Base-by-base conservation (phyloP, 2,113 vertebrate species). In the Piaya cayana region DNA sequence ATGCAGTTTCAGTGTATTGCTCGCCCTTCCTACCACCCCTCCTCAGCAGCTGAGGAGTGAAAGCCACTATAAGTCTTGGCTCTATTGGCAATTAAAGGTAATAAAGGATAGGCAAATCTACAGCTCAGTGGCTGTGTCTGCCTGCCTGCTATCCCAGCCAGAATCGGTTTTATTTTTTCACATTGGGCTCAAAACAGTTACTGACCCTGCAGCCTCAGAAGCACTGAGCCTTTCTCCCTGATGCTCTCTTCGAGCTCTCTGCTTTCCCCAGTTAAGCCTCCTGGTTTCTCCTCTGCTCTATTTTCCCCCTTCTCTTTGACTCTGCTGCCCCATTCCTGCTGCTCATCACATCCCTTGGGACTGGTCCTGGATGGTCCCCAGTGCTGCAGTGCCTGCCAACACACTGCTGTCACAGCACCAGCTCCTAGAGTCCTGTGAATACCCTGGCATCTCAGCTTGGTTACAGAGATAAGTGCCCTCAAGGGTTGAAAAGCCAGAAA, bases 291-390 rank as follows among this genome's bases (percentile, higher is more conserved):
- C 49, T 36, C 27, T 49, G 36, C 21, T 47, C 65, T 19, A 22
- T 32, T 34, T 36, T 17, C 16, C 45, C 26, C 15, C 20, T 43
- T 39, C 4, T 2, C 37, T 53, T 32, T 3, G 39, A 9, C 36
- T 36, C 19, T 29, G 15, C 18, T 36, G 20, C 12, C 15, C 27
- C 29, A 3, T 25, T 82, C 27, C 80, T 30, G 32, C 52, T 68
- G 56, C 53, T 82, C 52, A 13, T 18, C 18, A 5, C 1, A 1
- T 19, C 43, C 32, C 56, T 68, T 42, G 43, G 59, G 56, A 55
- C 23, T 0, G 2, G 30, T 83, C 32, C 21, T 0, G 1, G 15
- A 56, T 13, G 30, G 32, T 67, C 13, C 36, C 45, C 27, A 12
- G 56, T 3, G 53, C 81, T 12, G 34, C 1, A 0, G 55, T 17